These are phyloP conservation scores for Sinocyclocheilus grahami DNA, from an alignment of 2,113 vertebrate species.

Conservation along the genomic window DNA sequence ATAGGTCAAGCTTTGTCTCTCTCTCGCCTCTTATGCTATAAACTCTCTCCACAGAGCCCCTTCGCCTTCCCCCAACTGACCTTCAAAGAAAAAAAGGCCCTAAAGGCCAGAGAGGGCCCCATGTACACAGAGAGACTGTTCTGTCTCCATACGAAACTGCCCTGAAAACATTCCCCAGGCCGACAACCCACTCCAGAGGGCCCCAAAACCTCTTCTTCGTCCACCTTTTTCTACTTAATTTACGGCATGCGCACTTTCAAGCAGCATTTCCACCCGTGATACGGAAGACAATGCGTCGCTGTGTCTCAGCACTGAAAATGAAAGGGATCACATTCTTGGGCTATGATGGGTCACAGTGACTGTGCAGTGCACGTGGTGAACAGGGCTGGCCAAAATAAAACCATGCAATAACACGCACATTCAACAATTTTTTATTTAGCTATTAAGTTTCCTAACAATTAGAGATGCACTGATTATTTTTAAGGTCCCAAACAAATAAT, in stretches of 20 bases:
- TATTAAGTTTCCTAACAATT: background rate
- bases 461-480: background rate
- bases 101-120: conserved; percentile 26
- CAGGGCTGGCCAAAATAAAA: background rate
- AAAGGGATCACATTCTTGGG: conserved; percentile 10
- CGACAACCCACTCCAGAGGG: conserved; percentile 42
- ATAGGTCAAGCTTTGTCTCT: background rate
- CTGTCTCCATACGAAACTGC: conserved; percentile 1
- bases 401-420: background rate
- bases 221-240: background rate
- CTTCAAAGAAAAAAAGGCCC: conserved; percentile 30
- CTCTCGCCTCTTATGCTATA: background rate
- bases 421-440: background rate
- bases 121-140: conserved; percentile 10
- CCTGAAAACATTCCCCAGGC: conserved; percentile 41
- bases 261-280: background rate
- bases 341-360: background rate
- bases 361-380: background rate
- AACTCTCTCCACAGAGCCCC: conserved; percentile 14
- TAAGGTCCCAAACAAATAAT: too few relatives aligned
- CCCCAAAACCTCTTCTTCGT: background rate
- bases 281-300: background rate
- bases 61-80: conserved; percentile 32
- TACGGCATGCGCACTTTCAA: background rate
- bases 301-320: background rate